Evolutionary conservation across 1,140 invertebrate species (phyloP), one percentile per base, ranked within the genome.

Genomic region (Cotesia chilonis): DNA sequence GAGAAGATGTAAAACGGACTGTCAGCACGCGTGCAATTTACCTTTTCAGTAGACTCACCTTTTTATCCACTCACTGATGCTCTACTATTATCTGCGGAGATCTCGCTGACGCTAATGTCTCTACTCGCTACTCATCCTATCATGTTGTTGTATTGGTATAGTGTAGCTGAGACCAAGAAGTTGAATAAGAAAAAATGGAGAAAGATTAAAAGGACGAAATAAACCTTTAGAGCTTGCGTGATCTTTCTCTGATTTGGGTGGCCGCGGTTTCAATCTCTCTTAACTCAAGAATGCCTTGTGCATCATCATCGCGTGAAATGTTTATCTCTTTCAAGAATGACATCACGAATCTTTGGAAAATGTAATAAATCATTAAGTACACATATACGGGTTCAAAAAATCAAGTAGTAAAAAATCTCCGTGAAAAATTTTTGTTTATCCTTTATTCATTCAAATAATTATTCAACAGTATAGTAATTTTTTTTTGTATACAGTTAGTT

Each of bases 241-340:
- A 66, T 66, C 64, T 66, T 38, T 66, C 64, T 66, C 38, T 47
- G 64, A 66, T 66, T 66, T 66, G 64, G 64, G 41, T 52, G 64
- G 35, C 37, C 20, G 7, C 38, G 47, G 47, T 28, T 10, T 37
- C 36, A n/a, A 20, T 37, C 41, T 47, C 41, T 9, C 7, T 47
- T 47, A 47, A 47, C 41, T 47, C 41, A 47, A 66, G 64, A 41
- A 66, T 20, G 41, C 37, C 36, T 47, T 9, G 64, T 66, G 64
- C 38, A 66, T 66, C 38, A 66, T 52, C 64, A 52, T 52, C n/a
- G 6, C 14, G 41, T 28, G 9, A 6, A 59, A 59, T 14, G 38
- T 66, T 66, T 66, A 66, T 66, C 64, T 66, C 38, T n/a, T 51
- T 66, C 38, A 51, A 28, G 17, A 7, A 4, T 66, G 38, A 41